Base-by-base conservation (phyloP, 2,113 vertebrate species). In the Myrmecobius fasciatus region DNA sequence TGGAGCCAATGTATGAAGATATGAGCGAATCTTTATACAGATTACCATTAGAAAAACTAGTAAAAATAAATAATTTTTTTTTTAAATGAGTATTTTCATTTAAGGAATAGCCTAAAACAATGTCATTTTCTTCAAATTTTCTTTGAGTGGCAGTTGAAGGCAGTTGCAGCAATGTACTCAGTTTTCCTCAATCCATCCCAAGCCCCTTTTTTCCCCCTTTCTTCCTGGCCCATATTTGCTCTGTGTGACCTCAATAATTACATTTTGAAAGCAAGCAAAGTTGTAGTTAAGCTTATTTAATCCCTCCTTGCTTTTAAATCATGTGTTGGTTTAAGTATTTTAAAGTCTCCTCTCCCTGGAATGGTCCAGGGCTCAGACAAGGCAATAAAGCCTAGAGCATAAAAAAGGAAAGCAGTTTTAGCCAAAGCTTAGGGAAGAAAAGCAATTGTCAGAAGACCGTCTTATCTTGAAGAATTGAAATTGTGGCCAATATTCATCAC, bases 311-410 rank as follows among this genome's bases (percentile, higher is more conserved):
- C 93, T 89, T 91, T 96, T 95, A 92, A 96, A 95, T 96, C 96
- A 96, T 96, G 90, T 95, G 75, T 93, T 95, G 95, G 94, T 91
- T 95, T 97, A 96, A 94, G 89, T 91, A 97, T 97, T 97, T 97
- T 94, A 96, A 94, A 97, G 83, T n/a, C 92, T 96, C 25, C 89
- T 96, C 95, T 96, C 52, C 1, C 94, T 91, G 89, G 94, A 97
- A 93, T 95, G 90, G 83, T 94, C 95, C 56, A 94, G 92, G 95
- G 28, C 91, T 97, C 92, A 95, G 95, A 94, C 75, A 90, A 95
- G 89, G 89, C 28, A 51, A 90, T 90, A 90, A 90, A 83, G 95
- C 95, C 95, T 95, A 89, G 91, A 97, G 96, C 94, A 52, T 83
- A 43, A 92, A 46, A 88, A 92, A 88, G n/a, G 49, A 96, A 96